phyloP scores from a whole-genome alignment of 2,113 vertebrate species.

The Polypterus senegalus region DNA sequence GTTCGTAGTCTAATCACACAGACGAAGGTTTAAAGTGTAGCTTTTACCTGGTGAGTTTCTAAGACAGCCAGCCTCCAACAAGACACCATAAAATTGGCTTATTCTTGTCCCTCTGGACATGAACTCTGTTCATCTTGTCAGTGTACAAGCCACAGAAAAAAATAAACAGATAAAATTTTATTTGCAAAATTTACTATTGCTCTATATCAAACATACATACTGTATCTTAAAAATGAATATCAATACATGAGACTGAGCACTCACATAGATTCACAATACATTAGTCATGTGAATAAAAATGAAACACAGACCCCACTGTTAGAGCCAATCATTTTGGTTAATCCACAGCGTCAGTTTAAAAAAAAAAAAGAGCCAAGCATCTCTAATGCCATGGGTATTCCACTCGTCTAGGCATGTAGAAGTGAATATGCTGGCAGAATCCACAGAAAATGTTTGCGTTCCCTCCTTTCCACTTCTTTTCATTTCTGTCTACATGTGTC shows the following conservation, averaged over 20 bases:
- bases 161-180: conserved; percentile 30
- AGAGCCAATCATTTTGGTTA: conserved; percentile 25
- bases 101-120: too few species aligned
- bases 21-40: too few species aligned
- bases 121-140: too few species aligned
- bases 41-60: too few species aligned
- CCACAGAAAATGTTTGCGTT: conserved; percentile 5
- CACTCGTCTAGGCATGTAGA: conserved; percentile 30
- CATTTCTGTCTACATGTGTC: conserved; percentile 10
- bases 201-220: conserved; percentile 25
- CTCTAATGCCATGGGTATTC: conserved; percentile 39
- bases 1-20: too few species aligned
- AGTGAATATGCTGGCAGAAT: conserved; percentile 21
- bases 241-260: conserved; percentile 28
- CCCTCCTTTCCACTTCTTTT: conserved; percentile 4
- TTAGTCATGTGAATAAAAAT: conserved; percentile 18
- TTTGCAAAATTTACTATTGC: conserved; percentile 49
- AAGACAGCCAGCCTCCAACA: too few species aligned
- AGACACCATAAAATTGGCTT: too few species aligned
- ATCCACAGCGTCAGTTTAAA: conserved; percentile 39
- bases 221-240: conserved; percentile 26
- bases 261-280: conserved; percentile 19
- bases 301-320: conserved; percentile 9
- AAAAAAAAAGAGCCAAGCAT: conserved; percentile 27
- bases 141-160: too few species aligned